A percentile compares a stretch with the other conserved stretches of the same genome.
Evolutionary conservation across 2,888 invertebrate species (phyloP).

Genomic region (Andrena bicolor): DNA sequence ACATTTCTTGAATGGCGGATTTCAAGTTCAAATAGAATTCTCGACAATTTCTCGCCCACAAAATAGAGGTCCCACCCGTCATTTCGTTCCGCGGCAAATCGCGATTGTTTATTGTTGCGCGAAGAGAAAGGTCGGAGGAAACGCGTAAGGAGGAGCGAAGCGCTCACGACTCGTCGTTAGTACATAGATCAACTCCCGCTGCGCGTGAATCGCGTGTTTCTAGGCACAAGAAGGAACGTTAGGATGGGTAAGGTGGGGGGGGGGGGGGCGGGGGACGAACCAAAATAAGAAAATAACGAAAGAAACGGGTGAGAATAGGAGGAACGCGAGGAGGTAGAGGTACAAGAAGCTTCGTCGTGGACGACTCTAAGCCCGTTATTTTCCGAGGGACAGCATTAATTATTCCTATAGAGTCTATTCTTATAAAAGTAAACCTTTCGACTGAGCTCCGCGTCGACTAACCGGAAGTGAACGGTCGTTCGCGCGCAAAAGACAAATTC

Average conservation of each 20-base stretch:
- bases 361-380: constrained; percentile 58
- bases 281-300: background rate
- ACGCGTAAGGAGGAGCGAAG: too few relatives aligned
- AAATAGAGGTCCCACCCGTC: background rate
- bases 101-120: constrained; percentile 1
- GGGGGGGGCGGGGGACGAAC: background rate
- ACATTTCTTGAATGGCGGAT: background rate
- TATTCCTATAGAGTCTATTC: constrained; percentile 69
- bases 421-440: constrained; percentile 57
- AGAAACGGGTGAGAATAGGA: background rate
- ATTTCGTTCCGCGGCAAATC: background rate
- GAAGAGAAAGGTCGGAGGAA: background rate
- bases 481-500: constrained; percentile 18
- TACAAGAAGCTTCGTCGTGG: constrained; percentile 45
- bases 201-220: background rate
- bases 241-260: too few relatives aligned
- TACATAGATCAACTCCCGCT: background rate
- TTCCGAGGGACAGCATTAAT: constrained; percentile 52
- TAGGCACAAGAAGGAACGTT: background rate
- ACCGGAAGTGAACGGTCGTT: constrained; percentile 28
- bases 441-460: constrained; percentile 54
- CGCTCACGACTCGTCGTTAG: background rate
- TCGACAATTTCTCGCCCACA: too few relatives aligned
- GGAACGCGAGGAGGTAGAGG: constrained; percentile 14
- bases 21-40: too few relatives aligned